Percentiles rank a stretch among this genome's conserved stretches.
phyloP scores from a whole-genome alignment of 2,113 vertebrate genomes.

The Cyprinodon brontotheroides region DNA sequence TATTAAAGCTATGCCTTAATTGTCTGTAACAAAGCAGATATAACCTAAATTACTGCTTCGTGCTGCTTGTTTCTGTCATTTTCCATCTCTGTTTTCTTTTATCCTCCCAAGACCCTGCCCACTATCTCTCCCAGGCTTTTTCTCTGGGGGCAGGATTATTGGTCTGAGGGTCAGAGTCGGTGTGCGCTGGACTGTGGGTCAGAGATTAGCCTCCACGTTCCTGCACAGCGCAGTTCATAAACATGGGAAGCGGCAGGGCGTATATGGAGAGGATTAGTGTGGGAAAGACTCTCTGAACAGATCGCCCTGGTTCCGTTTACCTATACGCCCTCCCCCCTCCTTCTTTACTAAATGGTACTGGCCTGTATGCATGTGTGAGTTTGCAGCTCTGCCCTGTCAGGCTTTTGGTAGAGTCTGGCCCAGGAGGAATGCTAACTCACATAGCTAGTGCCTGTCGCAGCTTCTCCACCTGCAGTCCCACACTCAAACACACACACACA shows the following conservation, averaged over 20 bases:
- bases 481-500: conserved; percentile 19
- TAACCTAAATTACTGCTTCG: background rate
- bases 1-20: conserved; percentile 21
- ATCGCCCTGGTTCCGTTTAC: conserved; percentile 23
- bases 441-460: conserved; percentile 84
- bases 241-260: conserved; percentile 37
- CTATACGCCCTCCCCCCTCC: conserved; percentile 34
- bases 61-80: background rate
- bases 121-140: conserved; percentile 12
- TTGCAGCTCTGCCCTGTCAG: conserved; percentile 58
- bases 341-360: conserved; percentile 50
- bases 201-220: conserved; percentile 73
- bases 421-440: conserved; percentile 84
- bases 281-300: conserved; percentile 21
- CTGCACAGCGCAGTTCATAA: conserved; percentile 66
- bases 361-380: conserved; percentile 39
- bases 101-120: conserved; percentile 10
- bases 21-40: conserved; percentile 16
- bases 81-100: background rate
- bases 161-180: conserved; percentile 64
- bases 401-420: conserved; percentile 77
- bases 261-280: conserved; percentile 45
- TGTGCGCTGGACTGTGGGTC: conserved; percentile 67
- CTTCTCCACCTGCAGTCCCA: conserved; percentile 71
- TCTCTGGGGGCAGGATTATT: conserved; percentile 66